Evolutionary conservation across 2,888 invertebrate species (phyloP), one percentile per base, ranked within the genome.

Genomic region (Pteria penguin): DNA sequence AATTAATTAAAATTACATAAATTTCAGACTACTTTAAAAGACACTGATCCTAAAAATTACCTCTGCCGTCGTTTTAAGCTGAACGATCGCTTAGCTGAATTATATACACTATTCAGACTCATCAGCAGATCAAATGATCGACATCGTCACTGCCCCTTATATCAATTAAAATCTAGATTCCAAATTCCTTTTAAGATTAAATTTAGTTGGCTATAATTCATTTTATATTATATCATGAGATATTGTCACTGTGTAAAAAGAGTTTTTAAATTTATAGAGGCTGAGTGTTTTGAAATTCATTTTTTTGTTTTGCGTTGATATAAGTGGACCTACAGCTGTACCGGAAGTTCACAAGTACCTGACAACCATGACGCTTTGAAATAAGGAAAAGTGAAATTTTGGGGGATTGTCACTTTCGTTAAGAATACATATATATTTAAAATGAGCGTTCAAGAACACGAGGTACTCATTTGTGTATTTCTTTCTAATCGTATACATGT

Each of bases 311-410:
- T 58, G n/a, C 8, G 58, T 58, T 58, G n/a, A 24, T 26, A 58
- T 58, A 58, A 22, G 58, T 26, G 58, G 24, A 0, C 58, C 18
- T 45, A 18, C 8, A 26, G n/a, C 58, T 22, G 45, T 77, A 67
- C 67, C 81, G 81, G 82, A 82, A 79, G 63, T 76, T 33, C 75
- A 72, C 80, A 75, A 72, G 81, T 83, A 82, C 82, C 78, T 85
- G 83, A 84, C 85, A 84, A 84, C 83, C 78, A 79, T 70, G 78
- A 85, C 82, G 80, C 81, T 70, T 63, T 75, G 62, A 54, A 58
- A 45, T 74, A 27, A 63, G 36, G 36, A 33, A 63, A 63, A 63
- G 36, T 63, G 32, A 45, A 45, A 45, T 45, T 45, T 45, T 45
- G 45, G 11, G 8, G 45, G 8, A 8, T 14, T 0, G 8, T 45